Conservation (phyloP, 37 sponge, comb jelly and placozoan species). For the Chondrilla cf. caribensis region DNA sequence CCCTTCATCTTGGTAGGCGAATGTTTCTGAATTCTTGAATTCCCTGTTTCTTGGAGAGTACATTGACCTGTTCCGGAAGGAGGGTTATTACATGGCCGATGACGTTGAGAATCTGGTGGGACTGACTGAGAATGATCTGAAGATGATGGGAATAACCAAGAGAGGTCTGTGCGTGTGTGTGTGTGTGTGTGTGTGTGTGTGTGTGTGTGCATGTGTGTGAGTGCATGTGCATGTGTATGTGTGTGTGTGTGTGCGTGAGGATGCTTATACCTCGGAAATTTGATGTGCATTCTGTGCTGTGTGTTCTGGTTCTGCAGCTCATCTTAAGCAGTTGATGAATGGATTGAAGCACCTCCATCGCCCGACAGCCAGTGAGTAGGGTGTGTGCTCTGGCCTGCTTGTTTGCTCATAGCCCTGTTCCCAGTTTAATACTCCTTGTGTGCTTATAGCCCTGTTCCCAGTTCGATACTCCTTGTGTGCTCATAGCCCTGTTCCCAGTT, state of each 20-base stretch:
- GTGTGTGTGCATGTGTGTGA: slow-evolving; percentile 11
- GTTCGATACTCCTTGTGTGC: no score
- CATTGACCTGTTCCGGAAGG: slow-evolving; percentile 28
- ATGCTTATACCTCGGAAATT: neutral
- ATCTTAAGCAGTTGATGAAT: slow-evolving; percentile 1
- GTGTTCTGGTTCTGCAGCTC: neutral
- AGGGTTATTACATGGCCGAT: slow-evolving; percentile 48
- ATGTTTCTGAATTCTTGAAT: slow-evolving; percentile 39
- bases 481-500: no score
- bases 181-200: slow-evolving; percentile 1
- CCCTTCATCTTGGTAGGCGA: slow-evolving; percentile 25
- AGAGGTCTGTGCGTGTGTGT: slow-evolving; percentile 43
- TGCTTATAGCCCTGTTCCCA: no score
- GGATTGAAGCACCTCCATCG: neutral
- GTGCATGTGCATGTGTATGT: slow-evolving; percentile 10
- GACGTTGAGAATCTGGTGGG: slow-evolving; percentile 69
- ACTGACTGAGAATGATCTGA: slow-evolving; percentile 46
- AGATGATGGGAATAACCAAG: slow-evolving; percentile 65
- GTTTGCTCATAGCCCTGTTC: no score
- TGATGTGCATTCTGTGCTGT: neutral
- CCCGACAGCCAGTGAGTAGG: neutral
- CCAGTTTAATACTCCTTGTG: no score
- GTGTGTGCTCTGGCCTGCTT: no score
- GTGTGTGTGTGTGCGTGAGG: neutral
- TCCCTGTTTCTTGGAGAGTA: slow-evolving; percentile 31